Evolutionary conservation across 2,113 vertebrate genomes (phyloP).

Genomic region (Vulpes ferrilata): DNA sequence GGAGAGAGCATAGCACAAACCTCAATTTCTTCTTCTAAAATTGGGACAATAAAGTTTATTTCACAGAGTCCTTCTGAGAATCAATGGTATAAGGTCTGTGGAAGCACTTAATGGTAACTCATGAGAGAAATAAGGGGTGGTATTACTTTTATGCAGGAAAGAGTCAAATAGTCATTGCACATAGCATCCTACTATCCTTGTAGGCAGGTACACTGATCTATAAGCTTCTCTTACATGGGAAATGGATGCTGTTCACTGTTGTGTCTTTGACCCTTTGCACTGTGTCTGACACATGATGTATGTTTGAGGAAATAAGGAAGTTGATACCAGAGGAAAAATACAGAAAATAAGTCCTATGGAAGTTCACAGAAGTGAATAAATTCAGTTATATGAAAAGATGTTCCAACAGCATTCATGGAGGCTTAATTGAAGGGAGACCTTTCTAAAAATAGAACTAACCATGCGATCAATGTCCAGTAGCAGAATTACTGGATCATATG

Average conservation of each 20-base stretch:
- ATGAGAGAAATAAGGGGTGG: background rate
- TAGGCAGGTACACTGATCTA: background rate
- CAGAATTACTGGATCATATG: background rate
- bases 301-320: background rate
- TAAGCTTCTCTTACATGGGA: background rate
- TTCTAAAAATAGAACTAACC: background rate
- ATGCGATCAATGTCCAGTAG: background rate
- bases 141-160: background rate
- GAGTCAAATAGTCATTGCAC: background rate
- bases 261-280: too few species aligned
- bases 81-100: background rate
- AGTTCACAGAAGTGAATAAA: background rate
- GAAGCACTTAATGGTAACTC: background rate
- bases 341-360: background rate
- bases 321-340: background rate
- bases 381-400: background rate
- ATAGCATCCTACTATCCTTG: background rate
- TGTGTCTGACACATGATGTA: background rate
- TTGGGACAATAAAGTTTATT: background rate
- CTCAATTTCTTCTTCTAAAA: background rate
- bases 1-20: background rate
- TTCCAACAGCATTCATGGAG: background rate
- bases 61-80: background rate
- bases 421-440: background rate
- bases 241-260: background rate